Evolutionary conservation across 2,113 vertebrate genomes (phyloP).

Genomic region (Casuarius casuarius): DNA sequence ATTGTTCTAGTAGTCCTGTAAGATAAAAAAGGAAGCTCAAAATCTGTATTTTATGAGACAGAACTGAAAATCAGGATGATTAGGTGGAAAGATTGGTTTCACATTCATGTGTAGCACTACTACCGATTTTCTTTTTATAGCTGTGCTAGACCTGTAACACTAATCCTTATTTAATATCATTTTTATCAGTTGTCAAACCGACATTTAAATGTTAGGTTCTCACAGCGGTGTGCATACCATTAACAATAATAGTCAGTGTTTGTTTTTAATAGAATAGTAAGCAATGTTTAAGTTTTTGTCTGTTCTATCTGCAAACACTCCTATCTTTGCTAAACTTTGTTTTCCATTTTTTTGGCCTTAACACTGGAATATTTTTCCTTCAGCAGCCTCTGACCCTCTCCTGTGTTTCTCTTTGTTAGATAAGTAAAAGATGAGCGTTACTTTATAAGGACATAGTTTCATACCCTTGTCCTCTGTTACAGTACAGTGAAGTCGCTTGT

Average conservation of each 20-base stretch:
- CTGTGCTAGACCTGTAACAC: not conserved
- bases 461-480: slow-evolving; percentile 53
- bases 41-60: not conserved
- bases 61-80: not conserved
- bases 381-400: slow-evolving; percentile 54
- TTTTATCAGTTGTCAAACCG: not conserved
- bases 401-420: slow-evolving; percentile 67
- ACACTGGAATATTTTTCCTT: slow-evolving; percentile 47
- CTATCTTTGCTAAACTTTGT: slow-evolving; percentile 29
- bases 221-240: not conserved
- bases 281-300: not conserved
- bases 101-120: not conserved
- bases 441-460: slow-evolving; percentile 76
- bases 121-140: not conserved
- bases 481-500: slow-evolving; percentile 59
- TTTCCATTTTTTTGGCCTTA: slow-evolving; percentile 55
- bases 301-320: not conserved
- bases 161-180: not conserved
- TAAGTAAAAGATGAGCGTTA: slow-evolving; percentile 73
- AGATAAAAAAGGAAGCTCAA: not conserved
- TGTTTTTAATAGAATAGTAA: not conserved
- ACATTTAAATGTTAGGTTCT: not conserved
- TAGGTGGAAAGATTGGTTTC: not conserved
- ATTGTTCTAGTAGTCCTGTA: not conserved
- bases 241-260: not conserved